phyloP scores from a whole-genome alignment of 1,140 invertebrate species.

The Scaptomyza montana region DNA sequence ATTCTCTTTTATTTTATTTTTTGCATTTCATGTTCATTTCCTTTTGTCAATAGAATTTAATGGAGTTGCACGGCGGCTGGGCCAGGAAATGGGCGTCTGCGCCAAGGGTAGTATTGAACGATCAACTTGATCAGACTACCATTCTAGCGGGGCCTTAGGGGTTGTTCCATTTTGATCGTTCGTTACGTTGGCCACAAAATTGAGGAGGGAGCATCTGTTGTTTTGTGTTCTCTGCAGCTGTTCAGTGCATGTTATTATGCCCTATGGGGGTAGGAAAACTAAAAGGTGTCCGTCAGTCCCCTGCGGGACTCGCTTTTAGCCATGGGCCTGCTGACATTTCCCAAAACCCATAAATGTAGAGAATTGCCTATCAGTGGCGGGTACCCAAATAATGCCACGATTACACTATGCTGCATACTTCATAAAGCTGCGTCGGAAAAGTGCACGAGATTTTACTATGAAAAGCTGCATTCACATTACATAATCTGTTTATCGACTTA shows the following conservation, averaged over 20 bases:
- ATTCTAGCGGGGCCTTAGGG: constrained; percentile 58
- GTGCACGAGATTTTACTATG: too few species aligned
- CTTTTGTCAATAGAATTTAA: constrained; percentile 81
- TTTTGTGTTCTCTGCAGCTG: constrained; percentile 52
- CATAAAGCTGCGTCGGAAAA: too few species aligned
- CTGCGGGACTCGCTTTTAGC: neutral
- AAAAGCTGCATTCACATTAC: too few species aligned
- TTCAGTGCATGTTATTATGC: constrained; percentile 40
- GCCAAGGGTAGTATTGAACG: constrained; percentile 76
- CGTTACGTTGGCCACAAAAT: constrained; percentile 35
- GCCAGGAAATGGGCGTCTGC: constrained; percentile 41
- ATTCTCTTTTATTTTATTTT: constrained; percentile 42
- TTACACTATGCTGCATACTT: too few species aligned
- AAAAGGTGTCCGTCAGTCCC: constrained; percentile 5
- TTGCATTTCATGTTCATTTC: constrained; percentile 80
- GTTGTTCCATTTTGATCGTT: constrained; percentile 48
- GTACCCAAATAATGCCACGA: constrained; percentile 21
- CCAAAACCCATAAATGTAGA: neutral
- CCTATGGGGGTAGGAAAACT: constrained; percentile 62
- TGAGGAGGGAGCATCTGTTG: constrained; percentile 46
- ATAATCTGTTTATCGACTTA: too few species aligned
- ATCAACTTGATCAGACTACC: constrained; percentile 71
- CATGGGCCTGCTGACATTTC: constrained; percentile 16
- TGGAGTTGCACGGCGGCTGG: constrained; percentile 63
- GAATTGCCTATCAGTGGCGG: neutral